These are phyloP conservation scores for Brachyptera putata DNA, from an alignment of 2,888 invertebrate genomes.

Conservation along the genomic window DNA sequence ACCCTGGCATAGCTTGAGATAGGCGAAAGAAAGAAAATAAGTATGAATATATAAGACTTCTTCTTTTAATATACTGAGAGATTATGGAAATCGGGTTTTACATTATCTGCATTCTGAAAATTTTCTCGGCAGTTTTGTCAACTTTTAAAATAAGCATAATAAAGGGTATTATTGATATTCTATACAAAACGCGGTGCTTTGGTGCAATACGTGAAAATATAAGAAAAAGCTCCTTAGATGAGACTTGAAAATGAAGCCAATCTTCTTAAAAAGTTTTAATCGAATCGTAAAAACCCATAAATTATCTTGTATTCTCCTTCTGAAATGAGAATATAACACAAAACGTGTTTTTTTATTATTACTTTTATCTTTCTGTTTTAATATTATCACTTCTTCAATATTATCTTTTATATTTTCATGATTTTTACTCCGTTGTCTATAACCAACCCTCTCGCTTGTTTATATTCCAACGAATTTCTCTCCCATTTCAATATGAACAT, in stretches of 20 bases:
- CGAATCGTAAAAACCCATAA: constrained; percentile 13
- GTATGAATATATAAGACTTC: constrained; percentile 1
- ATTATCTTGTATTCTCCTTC: background rate
- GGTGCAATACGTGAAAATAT: background rate
- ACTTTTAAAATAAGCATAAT: constrained; percentile 19
- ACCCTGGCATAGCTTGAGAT: background rate
- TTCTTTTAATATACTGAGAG: constrained; percentile 20
- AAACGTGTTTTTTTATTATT: background rate
- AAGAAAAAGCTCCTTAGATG: constrained; percentile 8
- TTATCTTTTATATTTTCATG: no score
- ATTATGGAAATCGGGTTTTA: constrained; percentile 25
- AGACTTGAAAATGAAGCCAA: constrained; percentile 1
- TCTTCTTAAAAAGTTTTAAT: constrained; percentile 11
- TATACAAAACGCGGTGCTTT: background rate
- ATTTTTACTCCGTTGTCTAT: no score
- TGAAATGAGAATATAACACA: background rate
- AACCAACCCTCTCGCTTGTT: no score
- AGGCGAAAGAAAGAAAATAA: background rate
- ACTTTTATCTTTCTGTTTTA: no score
- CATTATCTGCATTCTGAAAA: constrained; percentile 3
- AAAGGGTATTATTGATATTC: constrained; percentile 20
- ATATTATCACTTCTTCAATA: no score
- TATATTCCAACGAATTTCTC: no score
- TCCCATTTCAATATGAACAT: no score
- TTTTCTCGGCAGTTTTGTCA: constrained; percentile 16